Percentiles rank a stretch among this genome's conserved stretches.
These are phyloP conservation scores for Oeneis ivallda DNA, from an alignment of 2,888 invertebrate genomes.

Conservation along the genomic window DNA sequence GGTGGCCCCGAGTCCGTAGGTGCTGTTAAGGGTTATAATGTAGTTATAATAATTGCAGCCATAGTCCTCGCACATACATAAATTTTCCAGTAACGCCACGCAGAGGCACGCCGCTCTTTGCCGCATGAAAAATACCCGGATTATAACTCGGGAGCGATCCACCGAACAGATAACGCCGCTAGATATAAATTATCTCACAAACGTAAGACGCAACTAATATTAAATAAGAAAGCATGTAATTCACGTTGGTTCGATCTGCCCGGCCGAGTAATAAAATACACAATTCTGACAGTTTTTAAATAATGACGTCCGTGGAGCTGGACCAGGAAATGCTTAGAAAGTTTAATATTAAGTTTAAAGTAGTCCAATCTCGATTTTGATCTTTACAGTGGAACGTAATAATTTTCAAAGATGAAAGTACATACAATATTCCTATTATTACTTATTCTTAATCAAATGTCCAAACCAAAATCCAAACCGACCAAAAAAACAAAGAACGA, in stretches of 20 bases:
- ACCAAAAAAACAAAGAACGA: too few species aligned
- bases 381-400: constrained; percentile 56
- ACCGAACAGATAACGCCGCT: constrained; percentile 68
- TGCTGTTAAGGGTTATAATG: constrained; percentile 32
- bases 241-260: constrained; percentile 73
- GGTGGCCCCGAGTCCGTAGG: constrained; percentile 19
- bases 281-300: constrained; percentile 80
- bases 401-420: too few species aligned
- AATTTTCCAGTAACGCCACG: constrained; percentile 63
- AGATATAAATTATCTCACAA: constrained; percentile 79
- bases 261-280: constrained; percentile 75
- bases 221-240: constrained; percentile 81
- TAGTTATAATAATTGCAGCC: constrained; percentile 67
- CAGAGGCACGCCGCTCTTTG: constrained; percentile 55
- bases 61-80: constrained; percentile 65
- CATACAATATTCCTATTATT: constrained; percentile 15
- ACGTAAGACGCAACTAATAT: constrained; percentile 78
- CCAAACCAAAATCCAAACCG: too few species aligned
- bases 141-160: constrained; percentile 78
- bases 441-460: too few species aligned
- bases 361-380: constrained; percentile 58
- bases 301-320: constrained; percentile 74
- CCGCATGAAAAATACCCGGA: constrained; percentile 79
- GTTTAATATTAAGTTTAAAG: constrained; percentile 62
- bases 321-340: constrained; percentile 75